Conservation (phyloP, 2,888 invertebrate species). For the Panorpa germanica region DNA sequence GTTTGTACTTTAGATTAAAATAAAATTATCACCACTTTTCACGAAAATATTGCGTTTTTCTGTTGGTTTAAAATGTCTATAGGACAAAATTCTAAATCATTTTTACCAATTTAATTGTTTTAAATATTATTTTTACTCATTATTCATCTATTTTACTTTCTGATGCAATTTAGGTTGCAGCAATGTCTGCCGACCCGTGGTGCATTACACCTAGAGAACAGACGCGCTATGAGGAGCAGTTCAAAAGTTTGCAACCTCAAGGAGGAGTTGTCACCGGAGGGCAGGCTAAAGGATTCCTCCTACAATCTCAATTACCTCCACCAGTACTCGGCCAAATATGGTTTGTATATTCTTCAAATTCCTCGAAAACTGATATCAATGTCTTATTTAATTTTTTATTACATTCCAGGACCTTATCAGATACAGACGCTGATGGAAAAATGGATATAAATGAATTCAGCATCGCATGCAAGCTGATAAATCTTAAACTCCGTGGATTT, state of each 20-base stretch:
- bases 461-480: slow-evolving; percentile 93
- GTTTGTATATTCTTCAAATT: slow-evolving; percentile 34
- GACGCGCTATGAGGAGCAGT: slow-evolving; percentile 79
- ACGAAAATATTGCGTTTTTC: no score
- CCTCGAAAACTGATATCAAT: slow-evolving; percentile 9
- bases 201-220: slow-evolving; percentile 73
- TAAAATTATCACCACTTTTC: no score
- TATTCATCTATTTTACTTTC: no score
- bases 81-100: no score
- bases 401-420: slow-evolving; percentile 59
- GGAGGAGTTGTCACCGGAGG: slow-evolving; percentile 81
- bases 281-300: slow-evolving; percentile 83
- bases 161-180: no score
- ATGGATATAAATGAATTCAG: slow-evolving; percentile 93
- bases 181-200: slow-evolving; percentile 58
- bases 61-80: no score
- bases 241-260: slow-evolving; percentile 67
- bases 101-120: no score
- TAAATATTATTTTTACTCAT: no score
- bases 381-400: slow-evolving; percentile 11
- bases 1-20: no score
- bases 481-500: slow-evolving; percentile 76
- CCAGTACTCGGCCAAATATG: slow-evolving; percentile 86
- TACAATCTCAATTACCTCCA: slow-evolving; percentile 83
- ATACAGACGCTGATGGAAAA: slow-evolving; percentile 92